Base-by-base conservation (phyloP, 64 coral and sea anemone genomes). In the Hydrozoanthus tunicans region DNA sequence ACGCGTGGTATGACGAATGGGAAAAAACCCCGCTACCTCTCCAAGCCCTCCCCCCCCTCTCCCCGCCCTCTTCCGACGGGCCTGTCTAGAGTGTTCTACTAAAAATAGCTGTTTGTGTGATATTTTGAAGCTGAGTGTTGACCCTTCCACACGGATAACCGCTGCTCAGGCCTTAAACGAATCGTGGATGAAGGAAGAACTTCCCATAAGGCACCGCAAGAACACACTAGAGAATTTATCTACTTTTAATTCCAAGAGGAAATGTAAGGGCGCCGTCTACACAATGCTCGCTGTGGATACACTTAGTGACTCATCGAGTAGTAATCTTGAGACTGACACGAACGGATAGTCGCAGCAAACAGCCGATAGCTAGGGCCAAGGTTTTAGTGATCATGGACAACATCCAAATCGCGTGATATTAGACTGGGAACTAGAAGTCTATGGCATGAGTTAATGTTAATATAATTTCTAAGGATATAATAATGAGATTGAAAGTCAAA, bases 241-340 rank as follows among this genome's bases (percentile, higher is more conserved):
- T 59, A 57, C 77, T 17, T 95, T 95, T 56, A 95, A 95, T 77
- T 60, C 81, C 6, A 83, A 67, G 10, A 67, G 81, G 15, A 83
- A 83, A 64, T 23, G 89, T 9, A 79, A 91, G 64, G 93, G 90
- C n/a, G 83, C 90, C 13, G 93, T 95, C 13, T 92, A 91, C 58
- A 92, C 93, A 11, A 91, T 95, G 54, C 91, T 95, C 61, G 93
- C 90, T 54, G 81, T 95, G 83, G 92, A 86, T 10, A 68, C 90
- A 77, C 78, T 95, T 76, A 52, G 79, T 5, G 75, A 69, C 13
- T 64, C 51, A 82, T 6, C 63, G 11, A 15, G 63, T 9, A 65
- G 1, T 65, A 65, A 15, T 14, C 63, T 65, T 65, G 63, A 65
- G 17, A 4, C 20, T 20, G 20, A 13, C 63, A 14, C 17, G 17